These are phyloP conservation scores for Camponotus pennsylvanicus DNA, from an alignment of 1,140 invertebrate genomes.

Conservation along the genomic window DNA sequence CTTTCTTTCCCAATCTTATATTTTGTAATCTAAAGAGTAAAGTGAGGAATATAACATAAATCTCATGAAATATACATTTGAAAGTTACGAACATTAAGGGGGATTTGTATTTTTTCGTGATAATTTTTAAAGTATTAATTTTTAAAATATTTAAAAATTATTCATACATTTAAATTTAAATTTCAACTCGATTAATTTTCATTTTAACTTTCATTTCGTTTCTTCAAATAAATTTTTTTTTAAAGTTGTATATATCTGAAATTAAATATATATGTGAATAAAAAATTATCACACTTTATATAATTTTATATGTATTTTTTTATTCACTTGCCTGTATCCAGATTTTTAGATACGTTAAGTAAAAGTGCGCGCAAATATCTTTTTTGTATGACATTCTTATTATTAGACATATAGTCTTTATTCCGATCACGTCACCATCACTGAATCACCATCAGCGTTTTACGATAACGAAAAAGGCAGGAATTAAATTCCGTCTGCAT, in stretches of 20 bases:
- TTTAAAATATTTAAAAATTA: conserved; percentile 1
- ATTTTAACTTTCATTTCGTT: too few species aligned
- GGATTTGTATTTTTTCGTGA: neutral
- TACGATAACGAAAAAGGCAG: neutral
- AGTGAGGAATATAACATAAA: too few species aligned
- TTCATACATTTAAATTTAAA: neutral
- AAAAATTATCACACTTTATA: neutral
- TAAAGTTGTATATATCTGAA: neutral
- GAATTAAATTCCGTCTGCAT: conserved; percentile 59
- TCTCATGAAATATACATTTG: neutral
- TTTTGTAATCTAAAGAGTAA: neutral
- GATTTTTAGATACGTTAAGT: neutral
- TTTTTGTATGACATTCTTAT: neutral
- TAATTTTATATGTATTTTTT: neutral
- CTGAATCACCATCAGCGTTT: conserved; percentile 30
- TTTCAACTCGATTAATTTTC: neutral
- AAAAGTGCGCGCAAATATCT: conserved; percentile 2
- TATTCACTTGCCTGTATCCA: neutral
- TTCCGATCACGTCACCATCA: conserved; percentile 46
- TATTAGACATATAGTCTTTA: conserved; percentile 9
- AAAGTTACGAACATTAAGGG: neutral
- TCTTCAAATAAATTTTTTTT: neutral
- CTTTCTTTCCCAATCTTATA: neutral
- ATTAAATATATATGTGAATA: neutral
- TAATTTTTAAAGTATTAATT: neutral